Evolutionary conservation across 2,797 vertebrate species (phyloP), one percentile per base, ranked within the genome.

Genomic region (Acanthornis magna): DNA sequence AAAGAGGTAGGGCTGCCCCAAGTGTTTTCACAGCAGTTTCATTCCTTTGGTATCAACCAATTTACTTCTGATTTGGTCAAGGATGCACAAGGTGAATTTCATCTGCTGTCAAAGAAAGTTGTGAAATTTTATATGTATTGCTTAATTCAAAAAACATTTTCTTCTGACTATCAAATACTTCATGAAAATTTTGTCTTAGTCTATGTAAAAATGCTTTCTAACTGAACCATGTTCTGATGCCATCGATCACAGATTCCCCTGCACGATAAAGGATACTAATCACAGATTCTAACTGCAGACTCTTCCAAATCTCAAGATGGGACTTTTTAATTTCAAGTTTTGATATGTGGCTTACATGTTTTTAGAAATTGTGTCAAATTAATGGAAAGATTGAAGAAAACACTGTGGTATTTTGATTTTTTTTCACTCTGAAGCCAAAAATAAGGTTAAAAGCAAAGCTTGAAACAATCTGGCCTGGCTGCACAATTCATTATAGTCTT

Each of bases 321-420:
- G 36, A 71, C 29, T 78, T 75, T 45, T 8, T 68, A 68, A 47
- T 85, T 85, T 47, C 68, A 65, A 88, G 23, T 84, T 92, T 91
- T 79, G 55, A 55, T 88, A 76, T 82, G 63, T 91, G 61, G 38
- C 60, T 84, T 72, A 51, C 18, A 62, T 75, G 34, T 88, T 88
- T 82, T 48, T 71, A 75, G 76, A 89, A 95, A 83, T 86, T 81
- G 62, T 79, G 34, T 75, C 60, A 96, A 86, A 73, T 78, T 67
- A 75, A 57, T 78, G 48, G 95, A 72, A 86, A 85, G 17, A 79
- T 62, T 93, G 38, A 95, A 91, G 81, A 71, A 86, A 95, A 67
- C 48, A 17, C 29, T 78, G 16, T 30, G 26, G 4, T 42, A 9
- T 11, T 47, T 30, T 23, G 15, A 57, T 19, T 63, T 42, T 50